Evolutionary conservation across 2,888 invertebrate species (phyloP).

Genomic region (Trichopria drosophilae): DNA sequence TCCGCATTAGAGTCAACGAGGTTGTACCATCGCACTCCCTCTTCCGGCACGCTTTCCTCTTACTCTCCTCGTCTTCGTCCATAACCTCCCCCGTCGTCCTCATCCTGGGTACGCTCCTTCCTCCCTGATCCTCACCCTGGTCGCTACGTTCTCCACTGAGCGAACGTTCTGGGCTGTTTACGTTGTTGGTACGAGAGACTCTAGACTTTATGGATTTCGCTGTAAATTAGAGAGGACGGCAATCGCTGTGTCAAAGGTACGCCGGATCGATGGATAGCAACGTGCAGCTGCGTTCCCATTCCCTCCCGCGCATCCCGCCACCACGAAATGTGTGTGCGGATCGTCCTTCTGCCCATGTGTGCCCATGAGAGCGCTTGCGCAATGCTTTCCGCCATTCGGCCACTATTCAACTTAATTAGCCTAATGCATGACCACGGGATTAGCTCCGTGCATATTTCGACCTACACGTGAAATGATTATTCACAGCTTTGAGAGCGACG

Average conservation of each 20-base stretch:
- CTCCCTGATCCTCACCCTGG: slow-evolving; percentile 18
- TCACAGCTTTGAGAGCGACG: no score
- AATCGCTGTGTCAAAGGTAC: slow-evolving; percentile 21
- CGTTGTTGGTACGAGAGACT: slow-evolving; percentile 32
- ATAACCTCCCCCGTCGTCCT: slow-evolving; percentile 25
- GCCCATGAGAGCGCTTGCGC: no score
- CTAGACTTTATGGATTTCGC: slow-evolving; percentile 41
- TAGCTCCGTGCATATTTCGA: slow-evolving; percentile 23
- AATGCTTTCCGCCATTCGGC: neutral
- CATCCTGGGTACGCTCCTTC: slow-evolving; percentile 25
- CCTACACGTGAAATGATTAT: no score
- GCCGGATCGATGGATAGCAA: slow-evolving; percentile 20
- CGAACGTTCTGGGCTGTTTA: slow-evolving; percentile 42
- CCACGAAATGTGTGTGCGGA: no score
- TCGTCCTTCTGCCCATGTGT: no score
- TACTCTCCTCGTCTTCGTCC: slow-evolving; percentile 30
- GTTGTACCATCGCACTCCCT: slow-evolving; percentile 43
- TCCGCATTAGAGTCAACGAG: slow-evolving; percentile 55
- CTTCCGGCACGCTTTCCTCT: slow-evolving; percentile 27
- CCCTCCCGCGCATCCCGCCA: neutral
- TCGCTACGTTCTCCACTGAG: slow-evolving; percentile 9
- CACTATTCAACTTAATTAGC: slow-evolving; percentile 27
- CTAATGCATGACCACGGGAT: slow-evolving; percentile 24
- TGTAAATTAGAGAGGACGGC: slow-evolving; percentile 32
- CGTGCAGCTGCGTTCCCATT: no score